phyloP scores from a whole-genome alignment of 2,113 vertebrate genomes.

The Ceratotherium simum region DNA sequence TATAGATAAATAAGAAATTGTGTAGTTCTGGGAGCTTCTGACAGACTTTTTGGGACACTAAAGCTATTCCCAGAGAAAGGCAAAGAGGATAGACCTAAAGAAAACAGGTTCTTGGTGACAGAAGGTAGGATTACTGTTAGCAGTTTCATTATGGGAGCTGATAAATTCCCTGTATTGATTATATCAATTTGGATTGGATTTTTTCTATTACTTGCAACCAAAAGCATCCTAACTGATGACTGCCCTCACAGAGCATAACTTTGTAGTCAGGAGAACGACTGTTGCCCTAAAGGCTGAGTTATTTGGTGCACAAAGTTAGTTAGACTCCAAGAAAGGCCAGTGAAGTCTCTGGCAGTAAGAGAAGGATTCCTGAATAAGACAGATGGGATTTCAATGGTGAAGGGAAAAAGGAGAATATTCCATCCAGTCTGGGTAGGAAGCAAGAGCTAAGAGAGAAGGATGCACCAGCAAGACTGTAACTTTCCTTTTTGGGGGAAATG shows the following conservation, averaged over 20 bases:
- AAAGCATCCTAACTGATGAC: not conserved
- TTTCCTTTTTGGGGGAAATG: not conserved
- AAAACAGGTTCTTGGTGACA: not conserved
- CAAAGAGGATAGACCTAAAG: not conserved
- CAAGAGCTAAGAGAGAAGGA: constrained; percentile 9
- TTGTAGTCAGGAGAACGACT: not conserved
- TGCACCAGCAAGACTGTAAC: not conserved
- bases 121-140: not conserved
- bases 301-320: not conserved
- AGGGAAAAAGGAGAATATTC: not conserved
- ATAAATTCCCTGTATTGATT: not conserved
- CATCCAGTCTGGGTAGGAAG: not conserved
- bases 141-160: not conserved
- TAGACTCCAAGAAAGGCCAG: not conserved
- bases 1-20: not conserved
- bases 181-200: not conserved
- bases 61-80: not conserved
- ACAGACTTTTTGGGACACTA: not conserved
- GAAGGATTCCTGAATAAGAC: not conserved
- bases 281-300: not conserved
- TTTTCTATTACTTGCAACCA: not conserved
- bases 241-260: not conserved
- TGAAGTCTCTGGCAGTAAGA: not conserved
- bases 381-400: not conserved
- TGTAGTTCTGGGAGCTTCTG: not conserved